phyloP scores from a whole-genome alignment of 2,888 invertebrate genomes.

The Chloroclysta siterata region DNA sequence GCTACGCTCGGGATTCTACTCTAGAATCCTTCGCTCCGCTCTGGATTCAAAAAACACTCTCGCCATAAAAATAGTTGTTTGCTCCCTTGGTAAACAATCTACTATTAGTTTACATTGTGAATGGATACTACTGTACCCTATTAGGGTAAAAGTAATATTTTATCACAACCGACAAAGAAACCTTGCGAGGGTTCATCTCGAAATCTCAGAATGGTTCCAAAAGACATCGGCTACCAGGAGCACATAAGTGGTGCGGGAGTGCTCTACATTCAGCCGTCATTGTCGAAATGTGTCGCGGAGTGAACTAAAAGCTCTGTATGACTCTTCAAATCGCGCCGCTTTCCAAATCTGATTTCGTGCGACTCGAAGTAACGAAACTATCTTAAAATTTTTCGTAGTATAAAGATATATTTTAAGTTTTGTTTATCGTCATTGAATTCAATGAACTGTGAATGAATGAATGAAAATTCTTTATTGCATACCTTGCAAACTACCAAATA shows the following conservation, averaged over 20 bases:
- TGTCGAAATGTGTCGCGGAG: slow-evolving; percentile 33
- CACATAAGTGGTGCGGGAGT: slow-evolving; percentile 40
- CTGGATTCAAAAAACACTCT: too few species aligned
- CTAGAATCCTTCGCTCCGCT: too few species aligned
- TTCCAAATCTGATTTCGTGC: slow-evolving; percentile 31
- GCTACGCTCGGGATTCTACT: too few species aligned
- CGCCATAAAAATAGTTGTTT: too few species aligned
- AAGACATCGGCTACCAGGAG: slow-evolving; percentile 40
- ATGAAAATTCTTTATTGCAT: too few species aligned
- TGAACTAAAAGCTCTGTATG: slow-evolving; percentile 38
- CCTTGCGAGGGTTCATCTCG: slow-evolving; percentile 2
- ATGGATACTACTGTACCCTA: too few species aligned
- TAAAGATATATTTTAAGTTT: background rate
- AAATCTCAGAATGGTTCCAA: slow-evolving; percentile 24
- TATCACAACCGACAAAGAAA: background rate
- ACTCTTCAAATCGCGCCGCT: slow-evolving; percentile 33
- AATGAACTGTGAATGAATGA: background rate
- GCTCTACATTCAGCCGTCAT: slow-evolving; percentile 36
- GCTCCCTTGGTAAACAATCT: too few species aligned
- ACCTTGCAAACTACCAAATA: too few species aligned
- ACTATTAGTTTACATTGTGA: too few species aligned
- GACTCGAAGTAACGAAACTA: slow-evolving; percentile 26
- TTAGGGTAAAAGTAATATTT: background rate
- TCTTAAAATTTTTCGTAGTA: slow-evolving; percentile 1
- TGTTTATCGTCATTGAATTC: background rate